Evolutionary conservation across 92 coral and sea anemone species (phyloP), one percentile per base, ranked within the genome.

Genomic region (Siderastrea radians): DNA sequence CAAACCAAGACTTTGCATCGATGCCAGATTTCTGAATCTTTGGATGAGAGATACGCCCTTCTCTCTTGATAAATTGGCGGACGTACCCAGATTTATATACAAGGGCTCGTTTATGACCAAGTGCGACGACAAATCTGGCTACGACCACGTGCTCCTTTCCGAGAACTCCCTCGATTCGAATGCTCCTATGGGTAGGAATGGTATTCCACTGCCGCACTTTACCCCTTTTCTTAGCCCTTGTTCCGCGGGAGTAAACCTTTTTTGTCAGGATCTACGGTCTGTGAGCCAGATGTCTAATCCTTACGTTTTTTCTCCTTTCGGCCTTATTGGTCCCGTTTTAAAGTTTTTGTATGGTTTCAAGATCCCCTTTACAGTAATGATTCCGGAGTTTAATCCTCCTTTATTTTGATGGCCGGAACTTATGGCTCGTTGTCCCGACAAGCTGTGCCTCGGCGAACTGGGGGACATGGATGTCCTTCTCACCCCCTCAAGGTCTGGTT

Each of bases 341-440:
- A 84, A 77, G 61, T 88, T 88, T 46, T 62, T 87, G 58, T 11
- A 43, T 1, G 19, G 38, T 16, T 45, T 71, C 55, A 6, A 54
- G n/a, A 59, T 57, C 1, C 73, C 91, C 1, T 80, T 87, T 26
- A 60, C 91, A 0, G 83, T 88, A 53, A 73, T 88, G 3, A 84
- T 82, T 13, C 92, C 88, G 4, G 51, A 83, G 14, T 68, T 52
- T 8, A 9, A 5, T 3, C 88, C 75, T 15, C 7, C 6, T 10
- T 79, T 72, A 19, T 43, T 9, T 45, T 88, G 88, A 88, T 88
- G 89, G 92, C 92, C 92, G 0, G 53, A 53, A 16, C 60, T 71
- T 45, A 53, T 57, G 50, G 77, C 67, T 26, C 49, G 9, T 6
- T 79, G 75, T 3, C 63, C 68, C 49, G 7, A 54, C 14, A 26